Percentiles rank a stretch among this genome's conserved stretches.
Conservation (phyloP, 2,888 invertebrate genomes). For the Sminthurides aquaticus region DNA sequence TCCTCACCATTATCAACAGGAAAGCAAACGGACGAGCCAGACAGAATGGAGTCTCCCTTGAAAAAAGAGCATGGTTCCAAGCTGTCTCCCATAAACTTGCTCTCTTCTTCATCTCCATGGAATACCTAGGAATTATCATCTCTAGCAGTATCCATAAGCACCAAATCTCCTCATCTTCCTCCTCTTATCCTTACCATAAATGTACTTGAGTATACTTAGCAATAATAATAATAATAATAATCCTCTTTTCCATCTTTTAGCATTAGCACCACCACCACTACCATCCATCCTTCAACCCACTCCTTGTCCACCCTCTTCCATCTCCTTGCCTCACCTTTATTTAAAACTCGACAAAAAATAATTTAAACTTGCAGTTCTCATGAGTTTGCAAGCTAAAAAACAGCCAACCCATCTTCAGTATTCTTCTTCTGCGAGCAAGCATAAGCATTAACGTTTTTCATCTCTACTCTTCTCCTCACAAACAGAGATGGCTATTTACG, state of each 20-base stretch:
- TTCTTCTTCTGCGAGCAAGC: neutral
- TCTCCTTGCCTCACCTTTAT: too few species aligned
- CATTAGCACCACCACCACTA: too few species aligned
- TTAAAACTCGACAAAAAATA: too few species aligned
- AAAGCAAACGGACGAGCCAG: neutral
- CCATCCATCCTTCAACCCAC: too few species aligned
- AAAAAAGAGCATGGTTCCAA: slow-evolving; percentile 14
- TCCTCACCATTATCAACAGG: neutral
- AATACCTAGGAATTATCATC: neutral
- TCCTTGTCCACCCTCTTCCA: too few species aligned
- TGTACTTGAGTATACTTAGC: too few species aligned
- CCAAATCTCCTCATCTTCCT: neutral
- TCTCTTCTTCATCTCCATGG: neutral
- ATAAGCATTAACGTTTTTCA: neutral
- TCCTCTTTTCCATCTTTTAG: too few species aligned
- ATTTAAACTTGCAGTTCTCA: neutral
- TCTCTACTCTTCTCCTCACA: neutral
- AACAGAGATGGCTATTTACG: neutral
- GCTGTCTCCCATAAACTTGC: slow-evolving; percentile 11
- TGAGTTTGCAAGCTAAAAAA: too few species aligned
- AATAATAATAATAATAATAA: too few species aligned
- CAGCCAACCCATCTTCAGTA: too few species aligned
- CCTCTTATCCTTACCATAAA: neutral
- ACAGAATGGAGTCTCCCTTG: neutral
- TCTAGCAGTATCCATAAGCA: neutral